Conservation (phyloP, 2,797 vertebrate species). For the Tragopan temminckii region DNA sequence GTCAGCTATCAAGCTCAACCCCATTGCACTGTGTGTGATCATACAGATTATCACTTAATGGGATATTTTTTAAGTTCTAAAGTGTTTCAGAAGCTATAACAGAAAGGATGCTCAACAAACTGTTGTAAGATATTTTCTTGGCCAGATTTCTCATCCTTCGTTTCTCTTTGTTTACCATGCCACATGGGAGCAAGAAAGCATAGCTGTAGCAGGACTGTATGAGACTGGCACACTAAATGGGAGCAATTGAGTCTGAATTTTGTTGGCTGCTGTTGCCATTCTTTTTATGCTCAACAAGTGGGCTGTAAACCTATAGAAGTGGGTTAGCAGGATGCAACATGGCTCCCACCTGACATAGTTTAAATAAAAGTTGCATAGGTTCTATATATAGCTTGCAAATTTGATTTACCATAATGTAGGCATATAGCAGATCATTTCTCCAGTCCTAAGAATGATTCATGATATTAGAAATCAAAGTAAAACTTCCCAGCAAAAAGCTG, state of each 20-base stretch:
- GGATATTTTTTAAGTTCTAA: background rate
- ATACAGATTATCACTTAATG: background rate
- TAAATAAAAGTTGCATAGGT: background rate
- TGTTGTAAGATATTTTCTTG: background rate
- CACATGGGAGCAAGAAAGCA: fast-evolving
- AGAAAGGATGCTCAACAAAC: background rate
- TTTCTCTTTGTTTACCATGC: background rate
- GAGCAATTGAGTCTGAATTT: background rate
- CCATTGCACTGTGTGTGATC: background rate
- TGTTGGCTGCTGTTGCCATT: background rate
- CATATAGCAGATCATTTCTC: background rate
- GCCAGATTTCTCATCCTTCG: background rate
- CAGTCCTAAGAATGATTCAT: background rate
- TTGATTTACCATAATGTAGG: background rate
- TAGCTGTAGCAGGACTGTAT: background rate
- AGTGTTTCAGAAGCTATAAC: background rate
- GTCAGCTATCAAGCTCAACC: background rate
- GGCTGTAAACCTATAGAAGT: background rate
- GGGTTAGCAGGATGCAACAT: background rate
- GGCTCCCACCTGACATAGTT: background rate
- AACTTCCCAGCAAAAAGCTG: background rate
- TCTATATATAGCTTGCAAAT: background rate
- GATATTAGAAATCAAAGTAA: background rate
- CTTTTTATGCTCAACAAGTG: background rate
- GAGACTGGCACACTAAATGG: background rate